Base-by-base conservation (phyloP, 2,888 invertebrate species). In the Leptura quadrifasciata region DNA sequence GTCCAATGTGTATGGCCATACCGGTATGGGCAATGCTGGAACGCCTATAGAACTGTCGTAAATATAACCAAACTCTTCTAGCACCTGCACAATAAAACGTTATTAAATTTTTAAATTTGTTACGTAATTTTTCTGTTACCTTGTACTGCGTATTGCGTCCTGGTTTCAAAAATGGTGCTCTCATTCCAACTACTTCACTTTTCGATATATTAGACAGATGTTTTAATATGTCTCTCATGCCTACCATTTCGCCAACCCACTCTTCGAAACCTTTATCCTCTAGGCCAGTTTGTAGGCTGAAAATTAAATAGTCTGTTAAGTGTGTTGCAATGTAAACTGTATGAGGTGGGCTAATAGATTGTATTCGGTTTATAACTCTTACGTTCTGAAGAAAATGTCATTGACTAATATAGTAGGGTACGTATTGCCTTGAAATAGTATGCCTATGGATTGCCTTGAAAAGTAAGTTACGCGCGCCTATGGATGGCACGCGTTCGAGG, bases 1-100 rank as follows among this genome's bases (percentile, higher is more conserved):
- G 89, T 98, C 97, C 58, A 98, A 91, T 0, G 98, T 98, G 90
- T 98, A 98, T 0, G 98, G 98, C 98, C 98, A 98, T 71, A 96
- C 93, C 12, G 97, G 97, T 18, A 95, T 91, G 70, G 93, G 91
- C 10, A 93, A 88, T 10, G 96, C 95, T 0, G 97, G 96, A 70
- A 95, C 95, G 74, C 96, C 95, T 84, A 97, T 93, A 2, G 97
- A 97, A 87, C 97, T 97, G 89, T 98, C 97, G 89, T 97, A 98
- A 84, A 96, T 95, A 89, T 95, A 97, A 8, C 95, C 96, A 87
- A 96, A 97, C 89, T 97, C 97, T 91, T 96, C 95, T 84, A 98
- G 91, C 76, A 98, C 96, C 95, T 95, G 84, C 60, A 85, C 86
- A 65, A 61, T 73, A 76, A 31, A 77, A 6, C 2, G 2, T 1